phyloP scores from a whole-genome alignment of 30 jellyfish, hydroid and myxozoan genomes.

The Chrysaora quinquecirrha region DNA sequence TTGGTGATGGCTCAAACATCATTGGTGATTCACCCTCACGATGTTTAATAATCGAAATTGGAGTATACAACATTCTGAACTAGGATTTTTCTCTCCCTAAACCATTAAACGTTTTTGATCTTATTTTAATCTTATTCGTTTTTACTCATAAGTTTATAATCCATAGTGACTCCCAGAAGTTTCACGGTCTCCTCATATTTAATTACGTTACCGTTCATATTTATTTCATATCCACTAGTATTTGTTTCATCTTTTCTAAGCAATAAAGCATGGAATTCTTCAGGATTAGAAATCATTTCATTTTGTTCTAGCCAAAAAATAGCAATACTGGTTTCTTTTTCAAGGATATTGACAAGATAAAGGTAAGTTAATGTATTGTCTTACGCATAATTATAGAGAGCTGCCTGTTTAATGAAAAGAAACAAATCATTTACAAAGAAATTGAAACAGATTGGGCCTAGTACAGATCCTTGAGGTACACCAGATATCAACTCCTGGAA shows the following conservation, averaged over 20 bases:
- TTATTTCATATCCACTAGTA: slow-evolving; percentile 37
- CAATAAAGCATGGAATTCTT: slow-evolving; percentile 47
- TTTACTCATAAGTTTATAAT: slow-evolving; percentile 21
- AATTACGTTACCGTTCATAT: slow-evolving; percentile 30
- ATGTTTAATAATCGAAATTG: not conserved
- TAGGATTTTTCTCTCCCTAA: slow-evolving; percentile 13
- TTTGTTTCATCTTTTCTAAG: slow-evolving; percentile 22
- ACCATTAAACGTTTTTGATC: slow-evolving; percentile 19
- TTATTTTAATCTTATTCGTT: slow-evolving; percentile 46
- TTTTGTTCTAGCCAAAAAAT: too few species aligned
- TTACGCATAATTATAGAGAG: too few species aligned
- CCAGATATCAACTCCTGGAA: too few species aligned
- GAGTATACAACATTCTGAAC: not conserved
- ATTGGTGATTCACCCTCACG: slow-evolving; percentile 29
- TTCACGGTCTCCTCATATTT: slow-evolving; percentile 51
- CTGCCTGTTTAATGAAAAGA: too few species aligned
- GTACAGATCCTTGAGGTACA: too few species aligned
- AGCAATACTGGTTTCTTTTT: too few species aligned
- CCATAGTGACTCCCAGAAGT: slow-evolving; percentile 56
- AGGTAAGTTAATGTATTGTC: too few species aligned
- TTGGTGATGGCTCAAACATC: slow-evolving; percentile 24
- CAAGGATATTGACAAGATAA: too few species aligned
- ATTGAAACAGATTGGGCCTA: too few species aligned
- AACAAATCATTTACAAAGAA: too few species aligned
- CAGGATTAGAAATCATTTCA: slow-evolving; percentile 70